Base-by-base conservation (phyloP, 2,113 vertebrate species). In the Erythrolamprus reginae region DNA sequence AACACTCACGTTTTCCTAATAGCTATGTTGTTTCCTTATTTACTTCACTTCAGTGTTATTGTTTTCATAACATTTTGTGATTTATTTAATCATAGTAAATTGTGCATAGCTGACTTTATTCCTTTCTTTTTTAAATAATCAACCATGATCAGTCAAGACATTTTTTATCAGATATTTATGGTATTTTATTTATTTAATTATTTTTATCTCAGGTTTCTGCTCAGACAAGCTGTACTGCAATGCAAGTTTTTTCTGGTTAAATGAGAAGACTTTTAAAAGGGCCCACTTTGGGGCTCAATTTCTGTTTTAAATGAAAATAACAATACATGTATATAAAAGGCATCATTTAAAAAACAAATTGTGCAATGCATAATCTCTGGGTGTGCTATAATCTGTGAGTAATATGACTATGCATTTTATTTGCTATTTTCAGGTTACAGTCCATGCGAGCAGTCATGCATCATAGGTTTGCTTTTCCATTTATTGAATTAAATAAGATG, bases 1-100 rank as follows among this genome's bases (percentile, higher is more conserved):
- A 77, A 92, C 84, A 90, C 51, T 91, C 86, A 56, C 26, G 82
- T 89, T 56, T 93, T 92, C 89, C 92, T 93, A 1, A 92, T 93
- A 61, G 58, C 77, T 45, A 93, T 58, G 0, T 88, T 82, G 42
- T 89, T 58, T 10, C 38, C 23, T 86, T 94, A 1, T 86, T 90
- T 83, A 84, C 28, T 92, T 50, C 65, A 84, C 0, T 0, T 51
- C 56, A 89, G 24, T 2, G 58, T 19, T 58, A 51, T 86, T 61
- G 28, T 56, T 77, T 85, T 33, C 90, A 48, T 42, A 65, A 45
- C 21, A 77, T 50, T 61, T 70, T 91, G 83, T 51, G 88, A 58
- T 84, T 88, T 21, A 5, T 94, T 90, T 51, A 88, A 92, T 38
- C 13, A 65, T 65, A 89, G 13, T 33, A 89, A 83, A 85, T 70